Conservation (phyloP, 2,888 invertebrate genomes). For the Magallana nippona region DNA sequence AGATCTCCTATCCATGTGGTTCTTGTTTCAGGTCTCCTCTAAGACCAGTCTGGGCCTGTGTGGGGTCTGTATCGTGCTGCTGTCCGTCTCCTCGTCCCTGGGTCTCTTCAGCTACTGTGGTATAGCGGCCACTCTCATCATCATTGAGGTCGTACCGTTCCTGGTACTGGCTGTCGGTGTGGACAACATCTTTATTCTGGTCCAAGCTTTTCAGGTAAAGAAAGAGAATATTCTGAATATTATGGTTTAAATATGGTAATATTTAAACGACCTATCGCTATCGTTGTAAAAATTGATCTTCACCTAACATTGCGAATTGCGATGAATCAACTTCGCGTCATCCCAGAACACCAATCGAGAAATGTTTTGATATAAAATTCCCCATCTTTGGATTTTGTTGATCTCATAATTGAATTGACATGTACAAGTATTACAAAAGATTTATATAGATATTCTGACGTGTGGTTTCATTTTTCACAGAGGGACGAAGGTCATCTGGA, state of each 20-base stretch:
- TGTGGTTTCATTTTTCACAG: slow-evolving; percentile 77
- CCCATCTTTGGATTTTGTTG: too few relatives aligned
- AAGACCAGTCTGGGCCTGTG: slow-evolving; percentile 90
- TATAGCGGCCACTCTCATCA: slow-evolving; percentile 91
- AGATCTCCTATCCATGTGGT: too few relatives aligned
- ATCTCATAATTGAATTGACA: too few relatives aligned
- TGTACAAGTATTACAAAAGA: too few relatives aligned
- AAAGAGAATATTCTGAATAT: too few relatives aligned
- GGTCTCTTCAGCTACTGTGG: slow-evolving; percentile 91
- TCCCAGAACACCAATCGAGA: too few relatives aligned
- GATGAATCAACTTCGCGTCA: too few relatives aligned
- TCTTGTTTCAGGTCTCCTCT: slow-evolving; percentile 86
- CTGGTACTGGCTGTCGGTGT: slow-evolving; percentile 96
- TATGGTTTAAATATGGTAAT: too few relatives aligned
- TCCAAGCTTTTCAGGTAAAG: slow-evolving; percentile 87
- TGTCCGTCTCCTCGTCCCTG: slow-evolving; percentile 91
- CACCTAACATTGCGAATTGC: too few relatives aligned
- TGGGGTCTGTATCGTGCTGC: slow-evolving; percentile 91
- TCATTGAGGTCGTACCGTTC: slow-evolving; percentile 97
- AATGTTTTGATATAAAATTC: too few relatives aligned
- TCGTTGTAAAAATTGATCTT: too few relatives aligned
- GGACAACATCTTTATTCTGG: slow-evolving; percentile 97
- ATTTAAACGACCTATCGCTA: too few relatives aligned
- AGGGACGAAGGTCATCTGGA: slow-evolving; percentile 87
- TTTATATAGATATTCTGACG: not conserved